Evolutionary conservation across 2,888 invertebrate genomes (phyloP), one percentile per base, ranked within the genome.

Genomic region (Agrotis clavis): DNA sequence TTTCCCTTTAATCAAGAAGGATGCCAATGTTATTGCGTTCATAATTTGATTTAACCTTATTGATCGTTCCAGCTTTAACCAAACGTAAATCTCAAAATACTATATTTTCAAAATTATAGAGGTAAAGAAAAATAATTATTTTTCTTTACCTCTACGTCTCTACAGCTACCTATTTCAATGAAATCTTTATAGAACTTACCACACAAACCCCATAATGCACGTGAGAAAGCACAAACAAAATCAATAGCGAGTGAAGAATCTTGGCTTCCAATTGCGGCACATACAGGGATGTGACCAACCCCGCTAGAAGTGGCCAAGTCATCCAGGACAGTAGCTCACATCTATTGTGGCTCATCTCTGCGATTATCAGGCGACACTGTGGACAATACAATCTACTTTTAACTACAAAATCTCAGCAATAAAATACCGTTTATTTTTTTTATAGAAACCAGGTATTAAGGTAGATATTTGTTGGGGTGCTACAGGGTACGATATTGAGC

Each of bases 311-410:
- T 1, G 98, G 98, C 92, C 98, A 96, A 90, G 98, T 95, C 86
- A 99, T 96, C 97, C 97, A 97, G 92, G 98, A 98, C 89, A 98
- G 97, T 66, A 97, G 96, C 90, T 99, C 98, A 92, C 99, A 99
- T 66, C 98, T 97, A 9, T 98, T 99, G 86, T 97, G 98, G 84
- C 98, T 98, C 99, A 99, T 99, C 96, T 99, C 99, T 0, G 99
- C 98, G 30, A 99, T 99, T 85, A 99, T 99, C 74, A 99, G 96
- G 13, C 99, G 99, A 92, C 99, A 99, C 99, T 99, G 95, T 19
- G 95, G 77, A 51, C 60, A 35, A 74, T 5, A 35, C 6, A 16
- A 0, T 30, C 2, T n/a, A 1, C 35, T 21, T 25, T 5, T 2
- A 25, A 60, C 0, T 6, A 1, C 11, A 72, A 72, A 50, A 19